Evolutionary conservation across 2,888 invertebrate species (phyloP).

Genomic region (Parascotia fuliginaria): DNA sequence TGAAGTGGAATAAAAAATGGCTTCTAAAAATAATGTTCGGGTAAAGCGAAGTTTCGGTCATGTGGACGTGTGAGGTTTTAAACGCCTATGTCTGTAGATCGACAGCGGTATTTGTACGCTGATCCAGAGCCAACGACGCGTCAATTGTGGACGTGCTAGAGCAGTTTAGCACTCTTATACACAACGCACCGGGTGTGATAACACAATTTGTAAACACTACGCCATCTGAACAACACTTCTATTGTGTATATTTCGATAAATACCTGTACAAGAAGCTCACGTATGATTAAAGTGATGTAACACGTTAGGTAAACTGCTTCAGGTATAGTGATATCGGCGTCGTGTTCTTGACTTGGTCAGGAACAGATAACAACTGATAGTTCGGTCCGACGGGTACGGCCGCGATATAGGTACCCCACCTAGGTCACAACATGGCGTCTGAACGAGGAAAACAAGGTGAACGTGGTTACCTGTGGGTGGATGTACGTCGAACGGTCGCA

Average conservation of each 20-base stretch:
- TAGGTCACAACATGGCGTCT: conserved; percentile 45
- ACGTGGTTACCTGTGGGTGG: conserved; percentile 65
- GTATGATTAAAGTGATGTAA: conserved; percentile 44
- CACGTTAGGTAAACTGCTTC: conserved; percentile 42
- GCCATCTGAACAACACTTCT: conserved; percentile 54
- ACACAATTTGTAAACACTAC: conserved; percentile 70
- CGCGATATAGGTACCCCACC: conserved; percentile 43
- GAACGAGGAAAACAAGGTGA: conserved; percentile 11
- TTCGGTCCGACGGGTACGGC: conserved; percentile 28
- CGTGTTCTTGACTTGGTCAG: conserved; percentile 59
- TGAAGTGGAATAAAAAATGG: conserved; percentile 74
- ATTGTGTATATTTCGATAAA: conserved; percentile 57
- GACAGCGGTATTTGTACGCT: conserved; percentile 61
- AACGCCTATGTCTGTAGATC: conserved; percentile 48
- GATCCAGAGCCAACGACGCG: conserved; percentile 72
- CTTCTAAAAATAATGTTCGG: conserved; percentile 72
- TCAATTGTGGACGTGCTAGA: conserved; percentile 67
- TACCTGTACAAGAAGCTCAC: conserved; percentile 47
- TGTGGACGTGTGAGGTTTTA: conserved; percentile 64
- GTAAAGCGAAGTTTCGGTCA: conserved; percentile 72
- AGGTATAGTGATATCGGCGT: conserved; percentile 37
- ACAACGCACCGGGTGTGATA: conserved; percentile 60
- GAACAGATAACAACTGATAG: conserved; percentile 61
- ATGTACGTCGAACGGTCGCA: conserved; percentile 67
- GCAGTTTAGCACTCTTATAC: conserved; percentile 55